phyloP scores from a whole-genome alignment of 2,888 invertebrate genomes.

The Saturnia pavonia region DNA sequence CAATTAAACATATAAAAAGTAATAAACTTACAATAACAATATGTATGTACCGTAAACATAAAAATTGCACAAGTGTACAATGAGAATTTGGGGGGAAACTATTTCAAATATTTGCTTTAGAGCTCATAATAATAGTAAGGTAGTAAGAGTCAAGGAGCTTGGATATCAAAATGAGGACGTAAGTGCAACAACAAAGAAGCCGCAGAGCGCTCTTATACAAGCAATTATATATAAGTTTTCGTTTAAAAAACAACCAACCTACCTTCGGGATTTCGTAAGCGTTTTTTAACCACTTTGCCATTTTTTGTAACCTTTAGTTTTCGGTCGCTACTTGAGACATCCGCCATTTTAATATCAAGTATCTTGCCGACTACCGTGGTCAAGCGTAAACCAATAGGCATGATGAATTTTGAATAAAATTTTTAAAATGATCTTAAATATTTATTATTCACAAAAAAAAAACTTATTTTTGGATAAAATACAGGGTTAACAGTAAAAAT shows the following conservation, averaged over 20 bases:
- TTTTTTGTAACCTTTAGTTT: slow-evolving; percentile 77
- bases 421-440: too few relatives aligned
- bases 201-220: slow-evolving; percentile 22
- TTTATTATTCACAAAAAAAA: too few relatives aligned
- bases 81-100: slow-evolving; percentile 22
- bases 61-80: background rate
- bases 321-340: slow-evolving; percentile 76
- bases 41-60: background rate
- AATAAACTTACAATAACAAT: too few relatives aligned
- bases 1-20: too few relatives aligned
- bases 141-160: slow-evolving; percentile 72
- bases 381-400: background rate
- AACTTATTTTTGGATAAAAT: too few relatives aligned
- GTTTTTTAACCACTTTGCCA: slow-evolving; percentile 76
- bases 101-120: slow-evolving; percentile 36
- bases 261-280: slow-evolving; percentile 78
- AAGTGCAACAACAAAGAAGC: slow-evolving; percentile 33
- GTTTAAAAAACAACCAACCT: slow-evolving; percentile 34
- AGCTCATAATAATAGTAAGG: slow-evolving; percentile 61
- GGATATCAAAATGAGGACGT: slow-evolving; percentile 36
- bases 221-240: slow-evolving; percentile 22
- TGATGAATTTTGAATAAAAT: too few relatives aligned
- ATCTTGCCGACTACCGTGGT: too few relatives aligned
- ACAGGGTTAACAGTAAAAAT: too few relatives aligned
- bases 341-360: slow-evolving; percentile 79